Evolutionary conservation across 2,113 vertebrate species (phyloP), one percentile per base, ranked within the genome.

Genomic region (Thunnus maccoyii): DNA sequence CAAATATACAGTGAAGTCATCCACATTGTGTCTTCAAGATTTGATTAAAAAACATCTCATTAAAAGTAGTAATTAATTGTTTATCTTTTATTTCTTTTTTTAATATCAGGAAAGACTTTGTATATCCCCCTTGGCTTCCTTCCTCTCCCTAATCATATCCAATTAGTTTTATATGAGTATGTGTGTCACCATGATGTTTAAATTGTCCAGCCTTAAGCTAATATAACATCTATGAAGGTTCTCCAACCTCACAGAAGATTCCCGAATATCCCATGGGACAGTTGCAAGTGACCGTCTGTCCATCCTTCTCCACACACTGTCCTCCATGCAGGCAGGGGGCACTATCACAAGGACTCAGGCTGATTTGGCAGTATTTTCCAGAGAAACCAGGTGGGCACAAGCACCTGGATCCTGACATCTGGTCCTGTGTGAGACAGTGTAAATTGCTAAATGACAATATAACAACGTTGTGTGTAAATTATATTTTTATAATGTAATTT

Each of bases 281-380:
- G 86, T 94, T 96, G 93, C 98, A 99, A 70, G 94, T 92, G 86
- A 96, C 87, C 79, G 94, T 94, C 90, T 91, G 92, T 92, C 96
- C 96, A 82, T 97, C 96, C 14, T 71, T 87, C 87, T 97, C 96
- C 90, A 96, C 94, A 93, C 98, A 99, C 61, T 96, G 95, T 89
- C 98, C 98, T 91, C 96, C 97, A 52, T 99, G 96, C 88, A 97
- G 95, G 90, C 98, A 99, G 90, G 97, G 97, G 94, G 94, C 91
- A 88, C 97, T 98, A 77, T 96, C 96, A 80, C 98, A 99, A 71
- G 96, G 95, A 84, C 95, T 94, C 64, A 93, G 90, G 69, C 88
- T 94, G 82, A 90, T 96, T 94, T 98, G 97, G 93, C 98, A 99
- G 91, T 95, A 95, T 89, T 97, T 96, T 70, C 98, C 98, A 72